Evolutionary conservation across 2,888 invertebrate genomes (phyloP).

Genomic region (Epistrophe eligans): DNA sequence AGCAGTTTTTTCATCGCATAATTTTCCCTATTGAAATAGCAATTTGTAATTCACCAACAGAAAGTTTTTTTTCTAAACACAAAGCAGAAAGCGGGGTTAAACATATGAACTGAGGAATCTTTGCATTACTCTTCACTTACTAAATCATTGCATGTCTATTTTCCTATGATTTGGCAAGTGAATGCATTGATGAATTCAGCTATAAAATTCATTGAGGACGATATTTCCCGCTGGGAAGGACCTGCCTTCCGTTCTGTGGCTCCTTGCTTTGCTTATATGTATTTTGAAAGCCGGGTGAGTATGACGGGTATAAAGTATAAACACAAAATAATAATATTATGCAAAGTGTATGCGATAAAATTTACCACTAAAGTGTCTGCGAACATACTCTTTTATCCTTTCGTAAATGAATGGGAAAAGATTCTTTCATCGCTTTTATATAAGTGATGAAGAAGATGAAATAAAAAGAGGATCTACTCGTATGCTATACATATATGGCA

Average conservation of each 20-base stretch:
- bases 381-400: slow-evolving; percentile 13
- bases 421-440: slow-evolving; percentile 48
- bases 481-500: neutral
- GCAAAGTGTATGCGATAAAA: slow-evolving; percentile 70
- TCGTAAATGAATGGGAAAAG: slow-evolving; percentile 59
- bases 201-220: too few species aligned
- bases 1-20: too few species aligned
- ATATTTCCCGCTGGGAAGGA: too few species aligned
- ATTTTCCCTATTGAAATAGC: too few species aligned
- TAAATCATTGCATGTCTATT: neutral
- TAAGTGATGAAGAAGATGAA: slow-evolving; percentile 1
- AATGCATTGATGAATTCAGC: too few species aligned
- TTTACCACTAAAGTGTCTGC: slow-evolving; percentile 63
- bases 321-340: slow-evolving; percentile 73
- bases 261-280: neutral
- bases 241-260: slow-evolving; percentile 10
- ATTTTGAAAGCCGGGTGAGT: neutral
- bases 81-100: too few species aligned
- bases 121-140: too few species aligned
- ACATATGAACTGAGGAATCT: too few species aligned
- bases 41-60: too few species aligned
- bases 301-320: slow-evolving; percentile 27
- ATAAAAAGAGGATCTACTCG: slow-evolving; percentile 18
- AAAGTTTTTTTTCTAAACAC: too few species aligned
- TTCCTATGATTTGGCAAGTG: too few species aligned